Conservation (phyloP, 2,113 vertebrate genomes). For the Pteronura brasiliensis region DNA sequence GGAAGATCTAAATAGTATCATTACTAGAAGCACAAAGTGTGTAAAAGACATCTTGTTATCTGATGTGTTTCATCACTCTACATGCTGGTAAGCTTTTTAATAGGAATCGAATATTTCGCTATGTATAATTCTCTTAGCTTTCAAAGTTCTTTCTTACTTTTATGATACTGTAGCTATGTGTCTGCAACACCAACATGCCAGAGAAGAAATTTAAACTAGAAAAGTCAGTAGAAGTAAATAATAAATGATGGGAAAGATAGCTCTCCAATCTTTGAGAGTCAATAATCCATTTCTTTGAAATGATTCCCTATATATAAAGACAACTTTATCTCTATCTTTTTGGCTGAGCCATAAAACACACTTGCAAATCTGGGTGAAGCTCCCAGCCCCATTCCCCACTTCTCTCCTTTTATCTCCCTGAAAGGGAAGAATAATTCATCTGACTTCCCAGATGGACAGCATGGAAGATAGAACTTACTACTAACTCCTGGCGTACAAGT, state of each 20-base stretch:
- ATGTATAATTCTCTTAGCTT: neutral
- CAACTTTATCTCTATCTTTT: neutral
- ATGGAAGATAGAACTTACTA: neutral
- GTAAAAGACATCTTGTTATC: neutral
- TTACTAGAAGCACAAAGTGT: neutral
- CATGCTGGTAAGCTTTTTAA: neutral
- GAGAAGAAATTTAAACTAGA: neutral
- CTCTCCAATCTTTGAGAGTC: neutral
- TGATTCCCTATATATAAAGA: neutral
- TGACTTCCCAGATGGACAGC: neutral
- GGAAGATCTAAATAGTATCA: conserved; percentile 21
- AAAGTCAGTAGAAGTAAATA: neutral
- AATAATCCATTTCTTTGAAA: neutral
- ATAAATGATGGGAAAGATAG: neutral
- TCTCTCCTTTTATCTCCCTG: neutral
- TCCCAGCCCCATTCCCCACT: neutral
- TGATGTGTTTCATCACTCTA: neutral
- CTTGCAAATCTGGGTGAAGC: neutral
- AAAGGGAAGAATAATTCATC: neutral
- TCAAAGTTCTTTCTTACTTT: conserved; percentile 32
- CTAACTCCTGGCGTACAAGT: neutral
- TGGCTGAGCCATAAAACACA: neutral
- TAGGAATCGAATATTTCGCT: neutral
- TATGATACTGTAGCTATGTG: neutral
- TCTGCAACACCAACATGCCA: neutral